Conservation (phyloP, 1,140 invertebrate genomes). For the Diachasma alloeum region DNA sequence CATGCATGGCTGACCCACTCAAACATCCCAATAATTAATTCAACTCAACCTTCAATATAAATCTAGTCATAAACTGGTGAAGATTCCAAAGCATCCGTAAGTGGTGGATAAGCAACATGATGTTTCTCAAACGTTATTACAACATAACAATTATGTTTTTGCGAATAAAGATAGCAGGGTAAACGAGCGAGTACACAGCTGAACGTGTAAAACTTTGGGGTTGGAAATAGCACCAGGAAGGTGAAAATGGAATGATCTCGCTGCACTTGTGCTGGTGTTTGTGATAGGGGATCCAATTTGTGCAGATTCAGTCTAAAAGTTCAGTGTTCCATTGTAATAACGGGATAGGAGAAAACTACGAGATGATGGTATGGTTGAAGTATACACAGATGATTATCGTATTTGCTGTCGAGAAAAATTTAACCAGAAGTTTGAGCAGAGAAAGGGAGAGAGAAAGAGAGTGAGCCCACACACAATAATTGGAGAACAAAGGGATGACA, state of each 20-base stretch:
- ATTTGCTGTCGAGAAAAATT: neutral
- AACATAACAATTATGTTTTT: neutral
- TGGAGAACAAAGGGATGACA: too few relatives aligned
- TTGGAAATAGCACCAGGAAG: neutral
- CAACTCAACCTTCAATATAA: too few relatives aligned
- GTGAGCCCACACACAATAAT: too few relatives aligned
- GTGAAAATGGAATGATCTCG: neutral
- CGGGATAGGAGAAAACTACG: neutral
- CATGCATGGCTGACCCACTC: too few relatives aligned
- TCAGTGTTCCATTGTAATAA: neutral
- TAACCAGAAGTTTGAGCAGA: neutral
- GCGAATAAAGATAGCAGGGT: neutral
- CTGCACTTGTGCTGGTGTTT: neutral
- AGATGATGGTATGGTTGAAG: neutral
- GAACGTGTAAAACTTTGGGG: neutral
- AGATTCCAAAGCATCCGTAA: neutral
- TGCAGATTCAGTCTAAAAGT: constrained; percentile 4
- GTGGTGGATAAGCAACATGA: neutral
- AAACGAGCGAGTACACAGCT: neutral
- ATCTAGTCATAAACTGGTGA: too few relatives aligned
- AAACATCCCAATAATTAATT: too few relatives aligned
- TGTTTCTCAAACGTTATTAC: neutral
- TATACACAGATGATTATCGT: neutral
- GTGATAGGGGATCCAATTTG: neutral
- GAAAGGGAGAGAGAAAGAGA: too few relatives aligned